Conservation (phyloP, 1,140 invertebrate species). For the Pararge aegeria region DNA sequence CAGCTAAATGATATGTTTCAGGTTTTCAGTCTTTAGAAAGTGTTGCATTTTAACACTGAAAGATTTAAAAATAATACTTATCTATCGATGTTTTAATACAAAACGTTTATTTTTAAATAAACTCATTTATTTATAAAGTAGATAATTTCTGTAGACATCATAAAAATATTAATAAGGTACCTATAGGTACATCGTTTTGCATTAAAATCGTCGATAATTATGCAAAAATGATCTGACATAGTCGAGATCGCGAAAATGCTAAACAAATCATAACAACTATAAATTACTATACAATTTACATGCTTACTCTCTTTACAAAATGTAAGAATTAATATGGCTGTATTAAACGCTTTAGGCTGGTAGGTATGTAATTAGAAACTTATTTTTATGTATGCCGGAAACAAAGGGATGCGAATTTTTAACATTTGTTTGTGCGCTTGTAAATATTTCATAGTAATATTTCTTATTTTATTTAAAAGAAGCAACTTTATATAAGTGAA, state of each 20-base stretch:
- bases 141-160: neutral
- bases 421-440: neutral
- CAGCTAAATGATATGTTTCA: constrained; percentile 70
- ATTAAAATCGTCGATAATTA: neutral
- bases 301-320: neutral
- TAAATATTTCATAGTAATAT: neutral
- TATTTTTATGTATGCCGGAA: neutral
- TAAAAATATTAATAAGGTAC: neutral
- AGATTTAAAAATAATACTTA: constrained; percentile 7
- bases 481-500: neutral
- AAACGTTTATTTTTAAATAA: neutral
- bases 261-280: neutral
- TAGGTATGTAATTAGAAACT: neutral
- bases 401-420: neutral
- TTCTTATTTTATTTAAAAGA: neutral
- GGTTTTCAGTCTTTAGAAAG: constrained; percentile 65
- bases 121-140: neutral
- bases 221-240: neutral
- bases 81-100: constrained; percentile 1
- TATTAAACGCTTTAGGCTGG: neutral
- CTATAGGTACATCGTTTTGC: neutral
- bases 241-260: neutral
- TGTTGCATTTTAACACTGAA: constrained; percentile 34
- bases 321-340: neutral
- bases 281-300: neutral